phyloP scores from a whole-genome alignment of 2,113 vertebrate species.

The Nothobranchius furzeri region DNA sequence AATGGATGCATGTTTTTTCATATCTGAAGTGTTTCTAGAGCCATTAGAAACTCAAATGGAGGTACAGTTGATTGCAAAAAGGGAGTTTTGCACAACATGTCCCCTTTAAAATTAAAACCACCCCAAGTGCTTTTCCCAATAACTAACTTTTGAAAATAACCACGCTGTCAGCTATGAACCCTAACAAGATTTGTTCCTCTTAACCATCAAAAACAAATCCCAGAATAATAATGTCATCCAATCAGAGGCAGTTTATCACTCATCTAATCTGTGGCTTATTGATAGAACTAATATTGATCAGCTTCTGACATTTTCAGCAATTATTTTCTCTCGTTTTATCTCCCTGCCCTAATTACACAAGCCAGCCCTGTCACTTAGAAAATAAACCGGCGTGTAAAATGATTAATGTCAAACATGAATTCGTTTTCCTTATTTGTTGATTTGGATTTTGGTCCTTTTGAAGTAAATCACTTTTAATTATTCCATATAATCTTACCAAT shows the following conservation, averaged over 20 bases:
- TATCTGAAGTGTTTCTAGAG: too few species aligned
- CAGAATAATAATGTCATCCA: background rate
- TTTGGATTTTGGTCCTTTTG: background rate
- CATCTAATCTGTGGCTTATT: background rate
- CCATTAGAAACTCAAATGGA: too few species aligned
- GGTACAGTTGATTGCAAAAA: too few species aligned
- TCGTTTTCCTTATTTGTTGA: constrained; percentile 2
- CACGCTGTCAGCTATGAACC: background rate
- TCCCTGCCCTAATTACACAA: constrained; percentile 6
- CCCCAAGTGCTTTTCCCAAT: background rate
- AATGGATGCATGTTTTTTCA: too few species aligned
- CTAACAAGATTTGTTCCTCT: background rate
- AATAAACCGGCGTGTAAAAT: constrained; percentile 21
- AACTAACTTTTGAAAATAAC: background rate
- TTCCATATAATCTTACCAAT: background rate
- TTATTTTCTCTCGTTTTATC: background rate
- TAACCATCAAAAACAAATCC: too few species aligned
- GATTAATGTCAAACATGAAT: constrained; percentile 20
- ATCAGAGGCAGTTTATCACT: background rate
- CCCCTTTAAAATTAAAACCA: too few species aligned
- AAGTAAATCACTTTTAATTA: background rate
- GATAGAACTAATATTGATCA: background rate
- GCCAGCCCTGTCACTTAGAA: background rate
- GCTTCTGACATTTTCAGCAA: background rate
- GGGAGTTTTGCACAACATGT: too few species aligned